A percentile compares a stretch with the other conserved stretches of the same genome.
Evolutionary conservation across 2,113 vertebrate species (phyloP).

Genomic region (Ceuthmochares aereus): DNA sequence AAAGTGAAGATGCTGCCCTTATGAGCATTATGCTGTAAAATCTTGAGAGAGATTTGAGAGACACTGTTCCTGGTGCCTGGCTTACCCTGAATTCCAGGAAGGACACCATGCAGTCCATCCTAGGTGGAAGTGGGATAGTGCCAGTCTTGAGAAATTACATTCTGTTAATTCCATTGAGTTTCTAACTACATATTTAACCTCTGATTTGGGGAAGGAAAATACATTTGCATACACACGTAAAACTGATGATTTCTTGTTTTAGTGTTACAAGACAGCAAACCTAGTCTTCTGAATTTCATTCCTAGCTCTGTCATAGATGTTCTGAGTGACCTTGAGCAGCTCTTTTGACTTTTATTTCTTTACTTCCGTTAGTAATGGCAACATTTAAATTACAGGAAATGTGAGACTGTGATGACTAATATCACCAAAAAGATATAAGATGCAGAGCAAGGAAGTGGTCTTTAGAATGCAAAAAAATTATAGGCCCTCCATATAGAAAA

Average conservation of each 20-base stretch:
- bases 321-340: background rate
- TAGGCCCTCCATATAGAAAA: too few relatives aligned
- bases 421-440: background rate
- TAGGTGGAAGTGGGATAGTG: background rate
- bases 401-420: background rate
- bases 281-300: background rate
- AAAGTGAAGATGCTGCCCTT: background rate
- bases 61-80: background rate
- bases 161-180: background rate
- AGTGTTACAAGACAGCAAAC: background rate
- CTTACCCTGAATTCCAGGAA: background rate
- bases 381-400: background rate
- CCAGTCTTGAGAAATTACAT: background rate
- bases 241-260: background rate
- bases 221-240: background rate
- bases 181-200: background rate
- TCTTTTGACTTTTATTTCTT: background rate
- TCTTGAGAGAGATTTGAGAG: background rate
- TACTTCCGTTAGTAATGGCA: background rate
- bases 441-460: background rate
- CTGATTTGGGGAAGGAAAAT: background rate
- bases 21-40: background rate
- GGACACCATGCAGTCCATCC: background rate
- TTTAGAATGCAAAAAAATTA: too few relatives aligned
- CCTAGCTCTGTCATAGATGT: background rate